Conservation (phyloP, 2,888 invertebrate genomes). For the Rhingia campestris region DNA sequence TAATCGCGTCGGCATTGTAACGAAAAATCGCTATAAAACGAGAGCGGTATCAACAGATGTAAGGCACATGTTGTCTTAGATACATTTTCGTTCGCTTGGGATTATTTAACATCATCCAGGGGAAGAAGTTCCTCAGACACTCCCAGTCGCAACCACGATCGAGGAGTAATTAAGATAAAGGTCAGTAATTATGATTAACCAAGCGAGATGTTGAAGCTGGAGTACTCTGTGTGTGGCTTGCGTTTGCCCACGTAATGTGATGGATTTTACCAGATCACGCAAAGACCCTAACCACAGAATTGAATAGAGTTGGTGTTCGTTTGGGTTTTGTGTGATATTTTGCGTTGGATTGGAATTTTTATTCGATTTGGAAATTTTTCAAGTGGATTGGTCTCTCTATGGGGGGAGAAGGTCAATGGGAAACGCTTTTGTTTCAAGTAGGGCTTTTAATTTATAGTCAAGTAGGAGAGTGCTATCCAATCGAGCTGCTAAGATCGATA, state of each 20-base stretch:
- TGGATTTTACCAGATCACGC: slow-evolving; percentile 57
- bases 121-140: slow-evolving; percentile 48
- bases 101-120: background rate
- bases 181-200: slow-evolving; percentile 59
- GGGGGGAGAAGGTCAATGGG: slow-evolving; percentile 45
- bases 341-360: slow-evolving; percentile 45
- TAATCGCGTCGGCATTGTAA: background rate
- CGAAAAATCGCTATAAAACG: background rate
- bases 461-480: slow-evolving; percentile 41
- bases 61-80: slow-evolving; percentile 44
- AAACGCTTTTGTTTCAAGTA: slow-evolving; percentile 1
- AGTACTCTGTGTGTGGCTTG: slow-evolving; percentile 46
- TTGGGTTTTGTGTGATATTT: slow-evolving; percentile 40
- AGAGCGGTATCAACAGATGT: slow-evolving; percentile 33
- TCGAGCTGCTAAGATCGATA: background rate
- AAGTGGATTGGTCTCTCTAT: background rate
- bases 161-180: slow-evolving; percentile 69
- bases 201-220: slow-evolving; percentile 4
- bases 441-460: slow-evolving; percentile 57
- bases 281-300: slow-evolving; percentile 7
- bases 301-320: slow-evolving; percentile 28
- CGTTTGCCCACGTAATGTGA: slow-evolving; percentile 55
- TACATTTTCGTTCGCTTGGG: slow-evolving; percentile 6
- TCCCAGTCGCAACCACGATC: slow-evolving; percentile 27
- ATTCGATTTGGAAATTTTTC: background rate